Base-by-base conservation (phyloP, 2,113 vertebrate genomes). In the Chamaetylas fuelleborni region DNA sequence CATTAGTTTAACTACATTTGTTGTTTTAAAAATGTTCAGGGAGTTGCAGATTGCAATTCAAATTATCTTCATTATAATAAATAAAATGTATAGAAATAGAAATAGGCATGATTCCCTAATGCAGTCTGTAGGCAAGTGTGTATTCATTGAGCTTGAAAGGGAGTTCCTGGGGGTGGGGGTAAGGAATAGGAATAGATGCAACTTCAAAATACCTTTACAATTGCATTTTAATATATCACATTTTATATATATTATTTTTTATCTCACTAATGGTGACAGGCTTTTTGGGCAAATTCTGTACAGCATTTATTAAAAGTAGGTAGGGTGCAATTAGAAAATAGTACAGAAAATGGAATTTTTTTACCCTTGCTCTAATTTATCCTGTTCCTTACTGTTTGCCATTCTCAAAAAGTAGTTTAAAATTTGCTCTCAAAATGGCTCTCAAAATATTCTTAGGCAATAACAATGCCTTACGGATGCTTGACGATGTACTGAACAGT, bases 51-150 rank as follows among this genome's bases (percentile, higher is more conserved):
- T 93, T 96, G 93, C 93, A 93, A 94, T 96, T 96, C 82, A 96
- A 93, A 97, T 95, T 87, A 96, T 92, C 87, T 95, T 94, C 72
- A 93, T 94, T 96, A 81, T 82, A 94, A 94, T 93, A 94, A 96
- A 94, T 90, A 93, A 93, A 93, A 96, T 47, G 45, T 88, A 95
- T 88, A 94, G 82, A 94, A 92, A 76, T 88, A 92, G 81, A 62
- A 94, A 81, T 33, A 71, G 60, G 22, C 73, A 72, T 47, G 72
- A 84, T 91, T 95, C 81, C 36, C 36, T 91, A 80, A 91, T 51
- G 57, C 25, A 84, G 81, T 92, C 87, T 86, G 64, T 94, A 79
- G 81, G 78, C 74, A 83, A 86, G 47, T 61, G 33, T 89, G 19
- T 91, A 77, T 92, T 78, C 88, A 45, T 8, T 86, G 78, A 77